Conservation (phyloP, 2,888 invertebrate genomes). For the Nomada ruficornis region DNA sequence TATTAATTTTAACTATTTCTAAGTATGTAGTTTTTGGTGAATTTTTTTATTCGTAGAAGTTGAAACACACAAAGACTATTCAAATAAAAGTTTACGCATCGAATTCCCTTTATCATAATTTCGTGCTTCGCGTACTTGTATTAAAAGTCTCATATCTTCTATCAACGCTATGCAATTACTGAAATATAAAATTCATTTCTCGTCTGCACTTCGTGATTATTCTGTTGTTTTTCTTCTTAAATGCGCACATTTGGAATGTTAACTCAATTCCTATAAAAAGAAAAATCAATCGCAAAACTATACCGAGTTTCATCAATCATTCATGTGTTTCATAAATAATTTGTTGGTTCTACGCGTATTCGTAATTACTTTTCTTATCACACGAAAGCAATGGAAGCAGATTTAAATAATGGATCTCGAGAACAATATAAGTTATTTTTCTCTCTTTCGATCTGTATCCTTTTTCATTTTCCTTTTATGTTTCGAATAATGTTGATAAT, state of each 20-base stretch:
- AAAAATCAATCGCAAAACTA: conserved; percentile 17
- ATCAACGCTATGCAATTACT: background rate
- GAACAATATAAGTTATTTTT: background rate
- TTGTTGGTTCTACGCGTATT: background rate
- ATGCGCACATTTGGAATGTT: conserved; percentile 40
- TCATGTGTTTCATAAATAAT: background rate
- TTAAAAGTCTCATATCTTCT: conserved; percentile 18
- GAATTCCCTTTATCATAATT: conserved; percentile 13
- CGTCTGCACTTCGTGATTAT: too few relatives aligned
- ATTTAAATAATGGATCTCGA: background rate
- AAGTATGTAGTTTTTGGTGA: background rate
- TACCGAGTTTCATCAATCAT: background rate
- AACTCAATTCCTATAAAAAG: background rate
- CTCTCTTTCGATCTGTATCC: background rate
- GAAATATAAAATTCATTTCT: conserved; percentile 38
- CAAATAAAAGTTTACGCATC: conserved; percentile 30
- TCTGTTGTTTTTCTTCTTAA: conserved; percentile 21
- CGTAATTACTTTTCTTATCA: background rate
- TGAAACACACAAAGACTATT: conserved; percentile 11
- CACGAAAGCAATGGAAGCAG: background rate
- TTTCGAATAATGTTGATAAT: too few relatives aligned
- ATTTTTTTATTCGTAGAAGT: background rate
- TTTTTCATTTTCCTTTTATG: background rate
- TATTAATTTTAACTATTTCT: conserved; percentile 8
- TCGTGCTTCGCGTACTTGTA: background rate